A percentile compares a stretch with the other conserved stretches of the same genome.
Conservation (phyloP, 1,140 invertebrate genomes). For the Drosophila pandora region DNA sequence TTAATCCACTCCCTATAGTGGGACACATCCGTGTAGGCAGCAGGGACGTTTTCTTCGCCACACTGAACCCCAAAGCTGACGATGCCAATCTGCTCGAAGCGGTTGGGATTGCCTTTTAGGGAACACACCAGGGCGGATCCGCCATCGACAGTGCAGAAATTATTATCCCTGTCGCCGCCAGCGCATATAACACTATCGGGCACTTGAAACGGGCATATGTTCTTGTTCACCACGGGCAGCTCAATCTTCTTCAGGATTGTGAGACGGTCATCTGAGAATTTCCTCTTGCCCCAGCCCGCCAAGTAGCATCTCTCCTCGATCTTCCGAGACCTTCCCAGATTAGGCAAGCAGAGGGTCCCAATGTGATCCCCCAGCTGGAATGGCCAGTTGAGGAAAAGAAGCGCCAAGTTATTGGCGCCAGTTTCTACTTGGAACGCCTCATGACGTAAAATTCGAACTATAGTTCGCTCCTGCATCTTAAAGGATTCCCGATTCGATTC, state of each 20-base stretch:
- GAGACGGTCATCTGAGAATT: neutral
- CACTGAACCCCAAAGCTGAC: conserved; percentile 88
- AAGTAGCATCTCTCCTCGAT: neutral
- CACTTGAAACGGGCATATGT: conserved; percentile 83
- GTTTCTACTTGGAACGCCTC: neutral
- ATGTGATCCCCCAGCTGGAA: conserved; percentile 11
- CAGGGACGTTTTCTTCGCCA: conserved; percentile 88
- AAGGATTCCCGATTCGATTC: neutral
- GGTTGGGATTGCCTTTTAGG: conserved; percentile 82
- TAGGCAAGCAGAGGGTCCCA: conserved; percentile 15
- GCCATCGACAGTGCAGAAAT: conserved; percentile 89
- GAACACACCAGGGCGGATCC: conserved; percentile 89
- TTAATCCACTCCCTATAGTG: conserved; percentile 16
- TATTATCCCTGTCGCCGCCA: conserved; percentile 88
- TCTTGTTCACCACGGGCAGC: conserved; percentile 83
- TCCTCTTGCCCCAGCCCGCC: conserved; percentile 20
- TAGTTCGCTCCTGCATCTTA: neutral
- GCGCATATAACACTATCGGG: conserved; percentile 84
- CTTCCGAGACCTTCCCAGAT: neutral
- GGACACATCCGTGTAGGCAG: conserved; percentile 89
- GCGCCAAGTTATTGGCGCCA: conserved; percentile 5
- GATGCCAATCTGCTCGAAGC: conserved; percentile 86
- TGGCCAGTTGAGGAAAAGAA: conserved; percentile 1
- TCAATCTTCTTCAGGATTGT: conserved; percentile 86
- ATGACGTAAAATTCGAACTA: neutral